Evolutionary conservation across 2,113 vertebrate species (phyloP), one percentile per base, ranked within the genome.

Genomic region (Chaenogobius annularis): DNA sequence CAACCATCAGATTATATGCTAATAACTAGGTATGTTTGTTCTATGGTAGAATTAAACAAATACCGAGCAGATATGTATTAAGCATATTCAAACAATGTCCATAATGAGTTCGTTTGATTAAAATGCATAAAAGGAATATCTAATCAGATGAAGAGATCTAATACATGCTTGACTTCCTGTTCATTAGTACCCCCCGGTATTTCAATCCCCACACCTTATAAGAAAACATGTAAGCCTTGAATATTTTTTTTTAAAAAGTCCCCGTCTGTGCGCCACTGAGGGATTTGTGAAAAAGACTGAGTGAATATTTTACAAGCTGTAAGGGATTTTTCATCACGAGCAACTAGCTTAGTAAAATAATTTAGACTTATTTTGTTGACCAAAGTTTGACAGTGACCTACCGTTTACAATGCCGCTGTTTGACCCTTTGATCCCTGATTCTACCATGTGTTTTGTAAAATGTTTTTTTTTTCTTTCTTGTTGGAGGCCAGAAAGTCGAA

Each of bases 161-260:
- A 78, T 88, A 77, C 69, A 74, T 72, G 80, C 85, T 58, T 58
- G 61, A n/a, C 73, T 62, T 17, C 73, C 79, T 74, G 77, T 85
- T 90, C 90, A 88, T 90, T 86, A 91, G 80, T 75, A 79, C 77
- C 75, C 83, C 85, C 79, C 81, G 82, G 76, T 73, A 78, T 79
- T 82, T 85, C 70, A 77, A 40, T 40, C 52, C 77, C 66, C 63
- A 76, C 50, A 82, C 58, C 48, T 65, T 48, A 63, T 59, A 80
- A 79, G 52, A 87, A 85, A 83, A 73, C 52, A 48, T 62, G 10
- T 23, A 69, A n/a, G 73, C 83, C 85, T 85, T 85, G 73, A 87
- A 85, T 48, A 3, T n/a, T 64, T 62, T 66, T 40, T 68, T 70
- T 59, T 35, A 66, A 63, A n/a, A 14, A 55, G 52, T 59, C 65